Base-by-base conservation (phyloP, 2,113 vertebrate species). In the Otis tarda region DNA sequence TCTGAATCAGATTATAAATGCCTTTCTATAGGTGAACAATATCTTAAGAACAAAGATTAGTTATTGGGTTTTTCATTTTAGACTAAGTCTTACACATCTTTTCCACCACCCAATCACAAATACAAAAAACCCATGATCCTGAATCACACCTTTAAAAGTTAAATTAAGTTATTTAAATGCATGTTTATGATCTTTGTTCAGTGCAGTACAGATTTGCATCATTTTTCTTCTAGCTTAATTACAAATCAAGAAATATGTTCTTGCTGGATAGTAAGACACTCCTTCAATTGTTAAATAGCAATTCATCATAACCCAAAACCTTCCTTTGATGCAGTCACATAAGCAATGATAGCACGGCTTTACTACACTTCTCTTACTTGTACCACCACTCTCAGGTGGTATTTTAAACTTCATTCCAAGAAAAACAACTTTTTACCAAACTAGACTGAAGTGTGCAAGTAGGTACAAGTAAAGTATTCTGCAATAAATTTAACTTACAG, bases 141-240 rank as follows among this genome's bases (percentile, higher is more conserved):
- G 45, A 96, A 95, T 86, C 71, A 87, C 57, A 78, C 35, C 17
- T 92, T 87, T 56, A 80, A 93, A 89, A 84, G 12, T 73, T 76
- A 93, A 49, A 93, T 67, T 70, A 86, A 94, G 16, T 70, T 8
- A 91, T 95, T 95, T 96, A 97, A 94, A 93, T 94, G 53, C 20
- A 79, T 84, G 43, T 64, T 15, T 74, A 39, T 79, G 67, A 78
- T 74, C 21, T 55, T 73, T 97, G 56, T 83, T 95, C 71, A 90
- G 37, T 60, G 49, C 37, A 90, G 49, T 47, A 90, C 35, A n/a
- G 70, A 89, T 92, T 96, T 69, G 37, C 35, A 69, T 56, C 88
- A 39, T 15, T 59, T 53, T 90, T 41, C 27, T 94, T 47, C 59
- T 7, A 28, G 30, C 57, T 90, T 71, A 87, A 75, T 84, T 69